phyloP scores from a whole-genome alignment of 2,888 invertebrate genomes.

The Drosophila buzzatii region DNA sequence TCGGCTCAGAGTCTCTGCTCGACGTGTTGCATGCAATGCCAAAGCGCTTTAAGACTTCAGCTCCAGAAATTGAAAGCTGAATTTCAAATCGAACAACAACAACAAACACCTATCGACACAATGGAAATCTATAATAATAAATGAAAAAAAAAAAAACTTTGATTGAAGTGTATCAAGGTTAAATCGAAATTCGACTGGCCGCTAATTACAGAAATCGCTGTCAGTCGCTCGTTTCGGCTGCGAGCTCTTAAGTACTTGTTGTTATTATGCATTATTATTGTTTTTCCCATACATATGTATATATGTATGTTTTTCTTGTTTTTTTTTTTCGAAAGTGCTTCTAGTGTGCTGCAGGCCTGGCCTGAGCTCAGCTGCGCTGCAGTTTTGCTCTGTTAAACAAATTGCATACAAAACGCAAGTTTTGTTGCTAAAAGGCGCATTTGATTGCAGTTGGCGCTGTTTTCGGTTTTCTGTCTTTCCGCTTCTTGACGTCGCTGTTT shows the following conservation, averaged over 20 bases:
- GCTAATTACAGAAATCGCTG: conserved; percentile 72
- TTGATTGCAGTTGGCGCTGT: conserved; percentile 52
- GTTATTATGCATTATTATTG: conserved; percentile 56
- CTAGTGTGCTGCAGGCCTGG: conserved; percentile 3
- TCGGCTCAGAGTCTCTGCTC: not conserved
- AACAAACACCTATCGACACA: conserved; percentile 41
- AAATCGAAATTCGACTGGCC: conserved; percentile 52
- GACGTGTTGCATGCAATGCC: conserved; percentile 71
- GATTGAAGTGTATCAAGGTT: conserved; percentile 80
- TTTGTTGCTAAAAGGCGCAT: conserved; percentile 76
- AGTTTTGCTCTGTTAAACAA: conserved; percentile 79
- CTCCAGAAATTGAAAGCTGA: conserved; percentile 36
- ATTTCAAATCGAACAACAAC: conserved; percentile 41
- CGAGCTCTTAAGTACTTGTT: conserved; percentile 51
- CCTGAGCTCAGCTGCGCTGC: not conserved
- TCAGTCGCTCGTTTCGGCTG: conserved; percentile 52
- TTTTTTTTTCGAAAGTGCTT: conserved; percentile 67
- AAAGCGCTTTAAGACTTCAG: conserved; percentile 48
- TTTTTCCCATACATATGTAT: not conserved
- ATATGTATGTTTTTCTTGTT: too few species aligned
- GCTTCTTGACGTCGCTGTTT: conserved; percentile 63
- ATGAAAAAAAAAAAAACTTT: conserved; percentile 63
- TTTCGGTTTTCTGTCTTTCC: conserved; percentile 51
- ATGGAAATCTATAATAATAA: conserved; percentile 71
- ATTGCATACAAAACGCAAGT: conserved; percentile 81